These are phyloP conservation scores for Champsocephalus gunnari DNA, from an alignment of 2,797 vertebrate genomes.

Conservation along the genomic window DNA sequence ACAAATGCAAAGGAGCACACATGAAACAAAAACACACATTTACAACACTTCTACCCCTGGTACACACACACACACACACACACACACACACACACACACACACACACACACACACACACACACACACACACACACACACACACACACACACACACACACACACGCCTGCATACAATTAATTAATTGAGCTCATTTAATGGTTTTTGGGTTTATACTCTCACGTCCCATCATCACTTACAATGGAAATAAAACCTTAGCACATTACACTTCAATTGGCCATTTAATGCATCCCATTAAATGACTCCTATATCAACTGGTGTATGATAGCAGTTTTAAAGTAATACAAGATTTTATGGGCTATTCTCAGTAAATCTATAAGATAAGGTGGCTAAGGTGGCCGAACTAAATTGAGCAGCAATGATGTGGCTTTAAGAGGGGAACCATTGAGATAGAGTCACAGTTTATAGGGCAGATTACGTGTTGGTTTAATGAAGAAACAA, in stretches of 20 bases:
- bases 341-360: constrained; percentile 74
- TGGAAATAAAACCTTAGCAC: constrained; percentile 72
- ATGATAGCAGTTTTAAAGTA: constrained; percentile 78
- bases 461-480: constrained; percentile 2
- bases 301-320: constrained; percentile 71
- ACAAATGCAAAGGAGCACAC: constrained; percentile 24
- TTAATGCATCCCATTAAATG: constrained; percentile 77
- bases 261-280: constrained; percentile 81
- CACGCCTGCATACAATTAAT: constrained; percentile 69
- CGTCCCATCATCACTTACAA: constrained; percentile 75
- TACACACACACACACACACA: constrained; percentile 30
- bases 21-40: constrained; percentile 10
- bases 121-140: constrained; percentile 29
- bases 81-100: constrained; percentile 32
- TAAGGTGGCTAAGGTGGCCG: constrained; percentile 44
- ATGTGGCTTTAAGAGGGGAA: constrained; percentile 17
- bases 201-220: constrained; percentile 77
- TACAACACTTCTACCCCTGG: constrained; percentile 2
- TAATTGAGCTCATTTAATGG: constrained; percentile 75
- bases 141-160: constrained; percentile 30
- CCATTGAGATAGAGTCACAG: constrained; percentile 2
- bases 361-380: constrained; percentile 77
- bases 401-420: constrained; percentile 40
- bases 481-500: constrained; percentile 1
- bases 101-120: constrained; percentile 32